Base-by-base conservation (phyloP, 2,797 vertebrate species). In the Cossypha caffra region DNA sequence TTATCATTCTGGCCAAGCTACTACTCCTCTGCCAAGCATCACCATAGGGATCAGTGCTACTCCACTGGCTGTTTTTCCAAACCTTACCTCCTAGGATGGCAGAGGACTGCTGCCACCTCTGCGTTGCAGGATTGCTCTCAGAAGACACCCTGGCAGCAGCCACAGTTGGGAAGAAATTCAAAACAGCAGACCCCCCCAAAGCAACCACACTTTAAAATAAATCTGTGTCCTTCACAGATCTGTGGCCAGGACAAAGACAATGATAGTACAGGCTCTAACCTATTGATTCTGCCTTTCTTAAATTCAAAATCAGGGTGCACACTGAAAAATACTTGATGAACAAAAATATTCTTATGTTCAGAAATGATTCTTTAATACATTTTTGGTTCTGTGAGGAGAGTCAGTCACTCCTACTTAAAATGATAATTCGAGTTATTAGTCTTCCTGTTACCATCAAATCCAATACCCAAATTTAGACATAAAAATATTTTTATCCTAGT, bases 401-500 rank as follows among this genome's bases (percentile, higher is more conserved):
- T 80, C 92, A 96, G 84, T 64, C 78, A 95, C 92, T 94, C 91
- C 91, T 72, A 94, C 92, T 83, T 94, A 80, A 93, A 82, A 92
- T 88, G 78, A 35, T 95, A 94, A 93, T 94, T 95, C 43, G 84
- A 88, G 84, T 86, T 85, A 88, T 91, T 91, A 93, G 79, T 88
- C 78, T 94, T 89, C 45, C 78, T 11, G 0, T 57, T 94, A 50
- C 62, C 68, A 92, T 90, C 72, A 83, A 93, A 93, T 78, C 48
- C 84, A 88, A 94, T 77, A 80, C 13, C 51, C 69, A 80, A 67
- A 95, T 88, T 85, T 89, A 85, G 71, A 88, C 10, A 33, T 31
- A 92, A 82, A 92, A 94, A 84, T 92, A 89, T 92, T 96, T 93
- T 93, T 91, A 95, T 83, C 68, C 38, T 72, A 84, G 51, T 54